Percentiles rank a stretch among this genome's conserved stretches.
These are phyloP conservation scores for Sebastes fasciatus DNA, from an alignment of 2,113 vertebrate genomes.

Conservation along the genomic window DNA sequence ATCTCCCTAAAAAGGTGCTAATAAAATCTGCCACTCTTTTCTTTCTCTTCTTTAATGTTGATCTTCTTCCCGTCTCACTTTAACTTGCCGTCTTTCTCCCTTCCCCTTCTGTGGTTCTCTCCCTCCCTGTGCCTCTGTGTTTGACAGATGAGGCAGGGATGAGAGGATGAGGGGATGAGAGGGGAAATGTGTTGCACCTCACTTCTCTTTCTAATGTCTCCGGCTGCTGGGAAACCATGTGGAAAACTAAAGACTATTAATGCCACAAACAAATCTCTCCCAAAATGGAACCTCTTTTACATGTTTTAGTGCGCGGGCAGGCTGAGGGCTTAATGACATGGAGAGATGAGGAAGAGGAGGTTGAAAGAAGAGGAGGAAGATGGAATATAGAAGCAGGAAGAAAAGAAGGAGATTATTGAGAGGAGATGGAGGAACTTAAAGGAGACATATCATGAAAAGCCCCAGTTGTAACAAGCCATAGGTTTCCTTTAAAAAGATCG, in stretches of 20 bases:
- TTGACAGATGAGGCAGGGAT: slow-evolving; percentile 77
- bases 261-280: slow-evolving; percentile 81
- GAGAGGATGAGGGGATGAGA: slow-evolving; percentile 68
- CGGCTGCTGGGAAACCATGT: slow-evolving; percentile 72
- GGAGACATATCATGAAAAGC: not conserved
- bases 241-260: slow-evolving; percentile 83
- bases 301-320: slow-evolving; percentile 71
- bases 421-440: not conserved
- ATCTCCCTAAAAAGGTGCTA: not conserved
- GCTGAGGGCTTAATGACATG: slow-evolving; percentile 74
- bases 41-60: slow-evolving; percentile 6
- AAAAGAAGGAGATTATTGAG: not conserved
- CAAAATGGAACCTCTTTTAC: slow-evolving; percentile 75
- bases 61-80: slow-evolving; percentile 25
- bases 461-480: no score
- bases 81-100: slow-evolving; percentile 8
- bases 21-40: not conserved
- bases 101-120: slow-evolving; percentile 9
- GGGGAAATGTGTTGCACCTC: slow-evolving; percentile 77
- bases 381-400: not conserved
- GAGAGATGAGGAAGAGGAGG: slow-evolving; percentile 53
- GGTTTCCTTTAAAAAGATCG: no score
- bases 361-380: not conserved
- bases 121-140: slow-evolving; percentile 21
- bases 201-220: slow-evolving; percentile 82